Evolutionary conservation across 1,140 invertebrate genomes (phyloP).

Genomic region (Streblospio benedicti): DNA sequence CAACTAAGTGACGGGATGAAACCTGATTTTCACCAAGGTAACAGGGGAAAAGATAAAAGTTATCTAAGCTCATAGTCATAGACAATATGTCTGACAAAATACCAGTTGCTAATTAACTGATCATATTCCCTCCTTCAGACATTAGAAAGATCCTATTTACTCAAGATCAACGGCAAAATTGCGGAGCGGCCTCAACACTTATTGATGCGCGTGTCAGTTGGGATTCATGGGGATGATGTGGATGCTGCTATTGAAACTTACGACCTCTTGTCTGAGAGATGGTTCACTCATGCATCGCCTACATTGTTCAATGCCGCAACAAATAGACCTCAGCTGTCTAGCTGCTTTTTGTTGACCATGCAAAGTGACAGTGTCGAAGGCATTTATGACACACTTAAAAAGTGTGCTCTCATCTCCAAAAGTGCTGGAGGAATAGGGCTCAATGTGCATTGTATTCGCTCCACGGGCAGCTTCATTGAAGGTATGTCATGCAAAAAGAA

Average conservation of each 20-base stretch:
- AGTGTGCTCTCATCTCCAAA: constrained; percentile 94
- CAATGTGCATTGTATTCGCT: constrained; percentile 91
- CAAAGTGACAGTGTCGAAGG: constrained; percentile 88
- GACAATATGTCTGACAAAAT: no score
- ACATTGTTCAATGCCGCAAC: constrained; percentile 95
- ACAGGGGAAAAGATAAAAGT: no score
- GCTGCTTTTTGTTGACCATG: constrained; percentile 89
- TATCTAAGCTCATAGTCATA: no score
- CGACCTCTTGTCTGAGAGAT: constrained; percentile 87
- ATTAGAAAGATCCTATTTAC: constrained; percentile 85
- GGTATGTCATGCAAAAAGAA: no score
- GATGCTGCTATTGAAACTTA: constrained; percentile 92
- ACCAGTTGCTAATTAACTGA: no score
- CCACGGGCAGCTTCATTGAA: constrained; percentile 81
- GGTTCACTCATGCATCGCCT: constrained; percentile 96
- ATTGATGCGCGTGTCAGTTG: constrained; percentile 95
- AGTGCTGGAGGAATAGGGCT: constrained; percentile 94
- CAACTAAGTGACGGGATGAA: no score
- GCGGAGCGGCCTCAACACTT: constrained; percentile 81
- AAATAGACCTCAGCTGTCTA: constrained; percentile 78
- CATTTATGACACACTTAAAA: constrained; percentile 77
- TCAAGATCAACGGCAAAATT: constrained; percentile 80
- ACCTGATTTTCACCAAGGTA: no score
- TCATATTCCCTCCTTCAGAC: no score
- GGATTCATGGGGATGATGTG: constrained; percentile 91